A percentile compares a stretch with the other conserved stretches of the same genome.
Conservation (phyloP, 2,797 vertebrate species). For the Hypotaenidia philippensis region DNA sequence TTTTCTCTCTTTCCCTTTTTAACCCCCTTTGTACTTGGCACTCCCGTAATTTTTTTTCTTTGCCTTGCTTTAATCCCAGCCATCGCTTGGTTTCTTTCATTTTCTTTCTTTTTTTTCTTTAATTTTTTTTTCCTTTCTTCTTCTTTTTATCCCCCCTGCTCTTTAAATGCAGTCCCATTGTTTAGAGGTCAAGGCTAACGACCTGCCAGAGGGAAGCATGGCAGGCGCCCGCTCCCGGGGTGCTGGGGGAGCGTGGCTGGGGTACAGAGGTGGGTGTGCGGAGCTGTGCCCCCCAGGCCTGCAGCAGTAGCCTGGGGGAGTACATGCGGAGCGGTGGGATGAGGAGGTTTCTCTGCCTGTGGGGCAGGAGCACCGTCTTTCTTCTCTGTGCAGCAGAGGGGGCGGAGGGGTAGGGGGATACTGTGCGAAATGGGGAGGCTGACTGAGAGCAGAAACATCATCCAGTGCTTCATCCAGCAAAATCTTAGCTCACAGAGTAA, state of each 20-base stretch:
- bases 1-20: slow-evolving; percentile 27
- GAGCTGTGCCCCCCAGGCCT: background rate
- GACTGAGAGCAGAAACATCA: background rate
- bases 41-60: background rate
- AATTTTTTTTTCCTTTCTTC: background rate
- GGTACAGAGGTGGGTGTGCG: background rate
- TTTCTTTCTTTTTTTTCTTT: background rate
- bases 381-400: background rate
- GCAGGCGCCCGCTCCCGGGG: rapidly evolving
- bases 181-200: background rate
- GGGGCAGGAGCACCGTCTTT: background rate
- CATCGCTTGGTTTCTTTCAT: background rate
- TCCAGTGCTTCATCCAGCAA: background rate
- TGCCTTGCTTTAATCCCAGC: slow-evolving; percentile 16
- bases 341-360: background rate
- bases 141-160: background rate
- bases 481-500: background rate
- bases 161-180: background rate
- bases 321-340: rapidly evolving
- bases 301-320: background rate
- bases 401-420: rapidly evolving
- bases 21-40: slow-evolving; percentile 22
- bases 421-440: background rate
- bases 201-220: background rate
- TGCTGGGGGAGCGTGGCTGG: background rate